Evolutionary conservation across 2,797 vertebrate genomes (phyloP), one percentile per base, ranked within the genome.

Genomic region (Eutrigla gurnardus): DNA sequence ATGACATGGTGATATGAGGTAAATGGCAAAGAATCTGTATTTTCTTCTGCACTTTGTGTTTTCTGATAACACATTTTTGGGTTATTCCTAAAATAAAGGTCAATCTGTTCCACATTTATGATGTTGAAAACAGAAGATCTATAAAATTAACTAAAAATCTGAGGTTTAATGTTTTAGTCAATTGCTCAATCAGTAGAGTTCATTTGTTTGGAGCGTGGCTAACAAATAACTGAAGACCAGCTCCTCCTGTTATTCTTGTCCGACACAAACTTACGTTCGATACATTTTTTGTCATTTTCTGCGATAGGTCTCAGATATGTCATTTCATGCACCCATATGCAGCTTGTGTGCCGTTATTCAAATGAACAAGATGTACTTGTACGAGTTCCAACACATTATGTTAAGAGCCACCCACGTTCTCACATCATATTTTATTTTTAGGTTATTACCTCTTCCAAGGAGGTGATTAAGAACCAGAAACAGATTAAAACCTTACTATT

Each of bases 331-430:
- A 54, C 37, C 17, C 18, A 50, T 10, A 3, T 10, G 36, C 50
- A 52, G 32, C 46, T 15, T 47, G 8, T 65, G 65, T 42, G 52
- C 15, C 33, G 47, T 64, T 59, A 25, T 39, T 6, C 14, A 12
- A 58, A 8, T 5, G 6, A 69, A 32, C 52, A n/a, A 33, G 40
- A 9, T 70, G 7, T 35, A 39, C 13, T 40, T 66, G 42, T 47
- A 65, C 50, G 4, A 33, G n/a, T 33, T 6, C 11, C 6, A 67
- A 40, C 37, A 65, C 8, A 52, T 66, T 57, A 61, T 57, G 12
- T 43, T 70, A 57, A 74, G 7, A 37, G 39, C 7, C 46, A 61
- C 61, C 55, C 58, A 57, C 14, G 60, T 47, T 15, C 59, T 60
- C 39, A 42, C 18, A 11, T n/a, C 47, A 35, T 37, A 25, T 61